A percentile compares a stretch with the other conserved stretches of the same genome.
Conservation (phyloP, 2,113 vertebrate species). For the Bothrops jararaca region DNA sequence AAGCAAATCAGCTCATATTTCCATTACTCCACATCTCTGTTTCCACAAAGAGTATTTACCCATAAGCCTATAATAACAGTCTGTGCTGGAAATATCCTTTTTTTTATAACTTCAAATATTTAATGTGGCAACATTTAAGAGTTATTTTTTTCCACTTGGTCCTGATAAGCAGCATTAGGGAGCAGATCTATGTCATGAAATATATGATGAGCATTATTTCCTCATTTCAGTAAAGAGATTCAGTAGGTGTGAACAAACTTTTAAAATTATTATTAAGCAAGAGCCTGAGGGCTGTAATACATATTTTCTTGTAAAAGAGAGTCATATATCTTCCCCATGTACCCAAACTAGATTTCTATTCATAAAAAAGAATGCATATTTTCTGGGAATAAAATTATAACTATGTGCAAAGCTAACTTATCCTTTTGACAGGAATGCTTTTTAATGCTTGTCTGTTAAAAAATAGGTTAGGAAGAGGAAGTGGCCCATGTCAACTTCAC, state of each 20-base stretch:
- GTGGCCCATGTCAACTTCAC: background rate
- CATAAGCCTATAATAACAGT: constrained; percentile 22
- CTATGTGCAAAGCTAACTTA: constrained; percentile 1
- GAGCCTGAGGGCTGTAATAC: constrained; percentile 11
- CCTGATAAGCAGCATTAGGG: background rate
- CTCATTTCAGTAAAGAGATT: constrained; percentile 4
- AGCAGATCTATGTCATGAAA: background rate
- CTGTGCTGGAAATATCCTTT: constrained; percentile 6
- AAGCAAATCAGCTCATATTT: constrained; percentile 16
- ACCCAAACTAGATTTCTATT: constrained; percentile 9
- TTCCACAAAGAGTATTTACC: constrained; percentile 14
- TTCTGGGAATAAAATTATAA: background rate
- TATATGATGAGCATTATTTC: constrained; percentile 12
- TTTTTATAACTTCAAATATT: constrained; percentile 17
- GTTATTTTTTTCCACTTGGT: constrained; percentile 15
- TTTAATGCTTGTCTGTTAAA: background rate
- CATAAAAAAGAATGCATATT: background rate
- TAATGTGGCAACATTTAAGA: constrained; percentile 24
- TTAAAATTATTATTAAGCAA: constrained; percentile 15
- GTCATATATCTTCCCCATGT: constrained; percentile 16
- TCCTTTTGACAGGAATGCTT: background rate
- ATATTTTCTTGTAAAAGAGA: constrained; percentile 15
- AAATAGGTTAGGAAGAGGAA: background rate
- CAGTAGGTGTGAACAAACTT: constrained; percentile 3
- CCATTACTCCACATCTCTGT: constrained; percentile 17